A percentile compares a stretch with the other conserved stretches of the same genome.
Evolutionary conservation across 2,888 invertebrate species (phyloP).

Genomic region (Bhutanitis thaidina): DNA sequence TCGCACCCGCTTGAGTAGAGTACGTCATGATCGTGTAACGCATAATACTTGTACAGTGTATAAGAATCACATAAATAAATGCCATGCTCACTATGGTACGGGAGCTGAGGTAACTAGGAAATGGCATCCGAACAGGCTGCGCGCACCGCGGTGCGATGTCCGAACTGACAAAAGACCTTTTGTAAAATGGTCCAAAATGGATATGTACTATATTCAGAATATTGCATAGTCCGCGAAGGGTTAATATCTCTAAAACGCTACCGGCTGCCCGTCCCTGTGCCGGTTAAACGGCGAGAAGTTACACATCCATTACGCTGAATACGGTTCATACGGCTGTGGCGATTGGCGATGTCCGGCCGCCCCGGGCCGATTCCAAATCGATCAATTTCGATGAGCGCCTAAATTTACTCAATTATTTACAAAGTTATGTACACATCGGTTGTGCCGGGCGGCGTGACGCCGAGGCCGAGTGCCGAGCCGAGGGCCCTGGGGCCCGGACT

Average conservation of each 20-base stretch:
- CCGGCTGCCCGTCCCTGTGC: conserved; percentile 20
- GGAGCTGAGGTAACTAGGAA: conserved; percentile 76
- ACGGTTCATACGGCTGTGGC: conserved; percentile 34
- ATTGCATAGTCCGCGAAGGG: conserved; percentile 40
- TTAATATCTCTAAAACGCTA: conserved; percentile 13
- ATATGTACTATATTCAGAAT: conserved; percentile 62
- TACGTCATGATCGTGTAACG: conserved; percentile 71
- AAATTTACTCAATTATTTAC: conserved; percentile 62
- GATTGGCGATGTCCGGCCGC: conserved; percentile 15
- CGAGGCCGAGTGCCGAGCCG: conserved; percentile 40
- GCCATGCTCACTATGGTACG: conserved; percentile 74
- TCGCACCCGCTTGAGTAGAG: conserved; percentile 59
- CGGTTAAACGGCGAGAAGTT: conserved; percentile 5
- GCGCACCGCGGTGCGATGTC: conserved; percentile 30
- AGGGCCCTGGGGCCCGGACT: conserved; percentile 44
- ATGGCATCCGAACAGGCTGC: conserved; percentile 70
- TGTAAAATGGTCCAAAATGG: conserved; percentile 54
- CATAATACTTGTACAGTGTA: conserved; percentile 67
- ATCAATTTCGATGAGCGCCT: conserved; percentile 43
- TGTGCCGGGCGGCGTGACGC: conserved; percentile 36
- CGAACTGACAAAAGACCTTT: conserved; percentile 36
- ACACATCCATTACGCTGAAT: conserved; percentile 46
- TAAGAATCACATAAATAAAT: conserved; percentile 77
- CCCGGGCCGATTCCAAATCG: conserved; percentile 29
- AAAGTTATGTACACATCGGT: conserved; percentile 62